phyloP scores from a whole-genome alignment of 1,140 invertebrate genomes.

The Oncopodura yosiiana region DNA sequence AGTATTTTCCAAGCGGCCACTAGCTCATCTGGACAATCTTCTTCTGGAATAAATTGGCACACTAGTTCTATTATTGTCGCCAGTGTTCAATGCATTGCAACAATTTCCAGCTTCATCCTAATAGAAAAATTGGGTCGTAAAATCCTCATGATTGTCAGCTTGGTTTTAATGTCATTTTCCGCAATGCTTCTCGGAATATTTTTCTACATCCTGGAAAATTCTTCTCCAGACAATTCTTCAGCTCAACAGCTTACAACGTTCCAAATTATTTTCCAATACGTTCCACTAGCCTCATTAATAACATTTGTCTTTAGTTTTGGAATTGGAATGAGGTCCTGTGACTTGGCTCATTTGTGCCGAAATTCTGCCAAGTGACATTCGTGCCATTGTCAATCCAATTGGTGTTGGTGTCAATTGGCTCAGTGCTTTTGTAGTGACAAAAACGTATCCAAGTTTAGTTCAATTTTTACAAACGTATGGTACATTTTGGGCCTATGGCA shows the following conservation, averaged over 20 bases:
- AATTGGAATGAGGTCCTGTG: constrained; percentile 48
- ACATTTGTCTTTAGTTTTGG: constrained; percentile 46
- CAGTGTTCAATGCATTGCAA: constrained; percentile 14
- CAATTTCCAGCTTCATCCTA: constrained; percentile 14
- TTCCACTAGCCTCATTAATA: constrained; percentile 41
- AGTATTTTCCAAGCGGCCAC: constrained; percentile 24
- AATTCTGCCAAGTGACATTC: constrained; percentile 20
- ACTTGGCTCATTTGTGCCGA: constrained; percentile 43
- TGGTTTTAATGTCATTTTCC: constrained; percentile 17
- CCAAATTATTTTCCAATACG: constrained; percentile 1
- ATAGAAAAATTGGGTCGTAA: constrained; percentile 30
- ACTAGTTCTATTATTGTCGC: constrained; percentile 24
- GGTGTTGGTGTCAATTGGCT: constrained; percentile 27
- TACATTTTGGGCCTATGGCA: constrained; percentile 29
- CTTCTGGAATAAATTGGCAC: constrained; percentile 15
- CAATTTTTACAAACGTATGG: constrained; percentile 16
- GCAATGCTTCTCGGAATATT: constrained; percentile 20
- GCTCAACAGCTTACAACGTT: too few species aligned
- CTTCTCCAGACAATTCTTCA: constrained; percentile 1
- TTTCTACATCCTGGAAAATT: constrained; percentile 18
- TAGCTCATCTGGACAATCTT: neutral
- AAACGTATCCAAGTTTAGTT: constrained; percentile 30
- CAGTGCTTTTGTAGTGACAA: constrained; percentile 23
- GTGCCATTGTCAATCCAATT: constrained; percentile 21
- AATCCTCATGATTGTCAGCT: constrained; percentile 15